Evolutionary conservation across 2,888 invertebrate species (phyloP).

Genomic region (Drosophila flavopinicola): DNA sequence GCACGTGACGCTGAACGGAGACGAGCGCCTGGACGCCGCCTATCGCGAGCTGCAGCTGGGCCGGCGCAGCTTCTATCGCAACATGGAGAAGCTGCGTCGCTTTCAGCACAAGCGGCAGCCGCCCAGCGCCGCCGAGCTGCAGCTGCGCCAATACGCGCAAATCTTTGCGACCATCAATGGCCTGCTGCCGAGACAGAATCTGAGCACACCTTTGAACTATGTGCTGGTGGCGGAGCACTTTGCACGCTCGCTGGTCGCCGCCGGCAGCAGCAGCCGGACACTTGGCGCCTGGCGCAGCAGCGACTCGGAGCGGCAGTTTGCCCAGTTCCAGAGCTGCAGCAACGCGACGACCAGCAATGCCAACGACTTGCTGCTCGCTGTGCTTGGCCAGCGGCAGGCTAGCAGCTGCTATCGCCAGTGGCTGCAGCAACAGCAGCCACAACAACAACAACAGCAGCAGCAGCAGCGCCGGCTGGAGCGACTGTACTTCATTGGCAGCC

Average conservation of each 20-base stretch:
- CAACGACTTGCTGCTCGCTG: constrained; percentile 74
- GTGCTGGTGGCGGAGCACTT: constrained; percentile 76
- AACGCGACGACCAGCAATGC: constrained; percentile 38
- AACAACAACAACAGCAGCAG: constrained; percentile 60
- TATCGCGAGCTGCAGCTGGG: constrained; percentile 73
- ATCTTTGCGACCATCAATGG: constrained; percentile 67
- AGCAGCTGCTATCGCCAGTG: constrained; percentile 69
- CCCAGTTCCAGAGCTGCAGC: constrained; percentile 69
- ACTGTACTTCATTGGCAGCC: constrained; percentile 76
- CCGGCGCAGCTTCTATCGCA: constrained; percentile 80
- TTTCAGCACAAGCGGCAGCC: constrained; percentile 58
- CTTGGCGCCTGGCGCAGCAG: constrained; percentile 83
- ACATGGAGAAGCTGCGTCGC: constrained; percentile 80
- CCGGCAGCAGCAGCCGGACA: constrained; percentile 71
- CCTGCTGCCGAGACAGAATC: constrained; percentile 67
- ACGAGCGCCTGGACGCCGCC: constrained; percentile 73
- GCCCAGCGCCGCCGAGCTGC: constrained; percentile 20
- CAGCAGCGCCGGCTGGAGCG: constrained; percentile 53
- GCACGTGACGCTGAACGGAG: constrained; percentile 79
- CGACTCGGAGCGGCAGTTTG: constrained; percentile 81
- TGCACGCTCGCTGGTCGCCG: constrained; percentile 77
- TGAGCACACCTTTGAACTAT: constrained; percentile 76
- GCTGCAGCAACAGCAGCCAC: constrained; percentile 61
- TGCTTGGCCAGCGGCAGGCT: constrained; percentile 73
- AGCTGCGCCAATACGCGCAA: constrained; percentile 69